These are phyloP conservation scores for Lysandra coridon DNA, from an alignment of 2,888 invertebrate genomes.

Conservation along the genomic window DNA sequence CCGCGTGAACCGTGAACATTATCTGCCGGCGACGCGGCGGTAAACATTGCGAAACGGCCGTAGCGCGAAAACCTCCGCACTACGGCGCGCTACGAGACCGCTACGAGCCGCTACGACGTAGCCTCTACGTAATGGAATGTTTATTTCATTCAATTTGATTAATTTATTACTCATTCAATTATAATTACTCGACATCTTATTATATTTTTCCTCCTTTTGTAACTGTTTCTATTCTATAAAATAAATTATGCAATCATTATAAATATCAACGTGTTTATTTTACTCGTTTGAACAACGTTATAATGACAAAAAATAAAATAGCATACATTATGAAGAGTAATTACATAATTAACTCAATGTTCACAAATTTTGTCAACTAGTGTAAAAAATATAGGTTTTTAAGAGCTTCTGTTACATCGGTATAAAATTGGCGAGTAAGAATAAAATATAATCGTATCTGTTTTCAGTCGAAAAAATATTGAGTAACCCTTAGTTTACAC, in stretches of 20 bases:
- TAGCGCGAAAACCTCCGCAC: constrained; percentile 28
- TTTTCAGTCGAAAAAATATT: not conserved
- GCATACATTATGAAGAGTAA: not conserved
- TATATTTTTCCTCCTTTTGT: not conserved
- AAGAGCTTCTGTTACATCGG: not conserved
- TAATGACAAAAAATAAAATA: not conserved
- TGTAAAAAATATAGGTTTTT: not conserved
- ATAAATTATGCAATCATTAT: not conserved
- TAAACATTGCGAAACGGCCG: constrained; percentile 23
- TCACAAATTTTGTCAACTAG: not conserved
- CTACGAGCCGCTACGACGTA: constrained; percentile 12
- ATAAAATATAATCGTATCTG: not conserved
- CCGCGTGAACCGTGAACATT: constrained; percentile 10
- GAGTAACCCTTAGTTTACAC: not conserved
- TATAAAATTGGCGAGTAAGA: not conserved
- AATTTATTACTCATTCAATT: not conserved
- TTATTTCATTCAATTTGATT: not conserved
- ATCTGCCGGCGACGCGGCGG: not conserved
- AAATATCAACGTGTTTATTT: not conserved
- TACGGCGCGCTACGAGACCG: constrained; percentile 20
- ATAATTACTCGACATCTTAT: not conserved
- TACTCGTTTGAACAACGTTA: not conserved
- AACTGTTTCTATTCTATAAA: not conserved
- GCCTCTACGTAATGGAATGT: not conserved
- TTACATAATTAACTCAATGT: not conserved